Conservation (phyloP, 2,888 invertebrate genomes). For the Lapara coniferarum region DNA sequence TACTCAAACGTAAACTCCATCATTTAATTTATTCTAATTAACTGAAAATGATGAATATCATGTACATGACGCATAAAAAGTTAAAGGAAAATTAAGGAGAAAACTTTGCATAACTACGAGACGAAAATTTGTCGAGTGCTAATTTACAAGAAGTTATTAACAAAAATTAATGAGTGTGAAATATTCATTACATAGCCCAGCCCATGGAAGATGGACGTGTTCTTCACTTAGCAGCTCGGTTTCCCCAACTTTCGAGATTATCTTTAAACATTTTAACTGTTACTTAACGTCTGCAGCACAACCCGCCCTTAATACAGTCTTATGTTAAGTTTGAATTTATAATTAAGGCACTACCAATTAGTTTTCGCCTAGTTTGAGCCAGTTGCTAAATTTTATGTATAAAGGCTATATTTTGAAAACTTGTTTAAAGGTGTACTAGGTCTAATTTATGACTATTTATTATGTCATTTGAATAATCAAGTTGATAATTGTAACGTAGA, state of each 20-base stretch:
- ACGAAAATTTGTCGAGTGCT: constrained; percentile 13
- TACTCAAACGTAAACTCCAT: too few species aligned
- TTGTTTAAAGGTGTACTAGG: constrained; percentile 28
- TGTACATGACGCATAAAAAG: neutral
- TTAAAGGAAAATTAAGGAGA: neutral
- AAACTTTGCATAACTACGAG: constrained; percentile 11
- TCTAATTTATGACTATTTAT: constrained; percentile 35
- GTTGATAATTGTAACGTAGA: constrained; percentile 28
- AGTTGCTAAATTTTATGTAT: constrained; percentile 47
- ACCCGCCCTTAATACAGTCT: constrained; percentile 30
- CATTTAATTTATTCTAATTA: too few species aligned
- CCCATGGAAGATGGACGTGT: neutral
- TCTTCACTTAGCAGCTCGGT: constrained; percentile 8
- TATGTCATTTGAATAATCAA: constrained; percentile 37
- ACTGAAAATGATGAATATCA: too few species aligned
- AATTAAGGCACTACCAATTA: constrained; percentile 48
- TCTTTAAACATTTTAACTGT: constrained; percentile 27
- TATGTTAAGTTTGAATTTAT: constrained; percentile 42
- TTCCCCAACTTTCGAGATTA: constrained; percentile 25
- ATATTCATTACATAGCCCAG: constrained; percentile 20
- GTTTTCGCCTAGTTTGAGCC: constrained; percentile 52
- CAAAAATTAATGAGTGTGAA: constrained; percentile 21
- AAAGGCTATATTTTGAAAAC: constrained; percentile 42
- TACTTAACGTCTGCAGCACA: constrained; percentile 27
- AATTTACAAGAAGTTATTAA: constrained; percentile 14